A percentile compares a stretch with the other conserved stretches of the same genome.
phyloP scores from a whole-genome alignment of 2,888 invertebrate genomes.

The Acheta domesticus region DNA sequence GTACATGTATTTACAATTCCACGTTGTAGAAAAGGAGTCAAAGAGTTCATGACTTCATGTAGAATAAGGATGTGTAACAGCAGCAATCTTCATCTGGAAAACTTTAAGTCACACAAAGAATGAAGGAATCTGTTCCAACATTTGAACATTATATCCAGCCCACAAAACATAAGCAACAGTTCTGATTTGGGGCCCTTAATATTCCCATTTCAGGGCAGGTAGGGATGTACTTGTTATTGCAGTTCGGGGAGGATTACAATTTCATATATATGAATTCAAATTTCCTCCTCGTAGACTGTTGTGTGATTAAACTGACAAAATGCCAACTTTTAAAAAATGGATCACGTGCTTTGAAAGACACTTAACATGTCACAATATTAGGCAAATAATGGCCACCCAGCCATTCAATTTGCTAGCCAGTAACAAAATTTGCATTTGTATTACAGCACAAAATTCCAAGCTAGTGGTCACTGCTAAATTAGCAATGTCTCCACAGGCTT shows the following conservation, averaged over 20 bases:
- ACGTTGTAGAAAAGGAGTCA: too few relatives aligned
- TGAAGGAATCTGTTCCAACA: too few relatives aligned
- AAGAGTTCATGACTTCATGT: too few relatives aligned
- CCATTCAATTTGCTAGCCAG: neutral
- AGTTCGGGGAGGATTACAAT: neutral
- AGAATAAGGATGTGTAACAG: too few relatives aligned
- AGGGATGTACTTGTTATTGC: neutral
- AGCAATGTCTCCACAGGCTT: neutral
- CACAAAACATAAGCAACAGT: neutral
- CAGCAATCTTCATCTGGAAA: too few relatives aligned
- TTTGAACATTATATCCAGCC: too few relatives aligned
- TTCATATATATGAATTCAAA: too few relatives aligned
- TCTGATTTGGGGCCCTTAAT: neutral
- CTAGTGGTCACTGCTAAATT: neutral
- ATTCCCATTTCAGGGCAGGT: slow-evolving; percentile 2
- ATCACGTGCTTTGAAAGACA: neutral
- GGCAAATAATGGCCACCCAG: neutral
- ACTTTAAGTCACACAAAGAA: too few relatives aligned
- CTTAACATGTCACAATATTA: neutral
- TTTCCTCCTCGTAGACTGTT: too few relatives aligned
- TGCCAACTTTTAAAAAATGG: too few relatives aligned
- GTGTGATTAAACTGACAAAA: too few relatives aligned
- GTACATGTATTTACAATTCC: neutral
- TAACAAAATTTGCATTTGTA: neutral
- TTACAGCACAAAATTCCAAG: neutral